Conservation (phyloP, 2,113 vertebrate species). For the Fregata magnificens region DNA sequence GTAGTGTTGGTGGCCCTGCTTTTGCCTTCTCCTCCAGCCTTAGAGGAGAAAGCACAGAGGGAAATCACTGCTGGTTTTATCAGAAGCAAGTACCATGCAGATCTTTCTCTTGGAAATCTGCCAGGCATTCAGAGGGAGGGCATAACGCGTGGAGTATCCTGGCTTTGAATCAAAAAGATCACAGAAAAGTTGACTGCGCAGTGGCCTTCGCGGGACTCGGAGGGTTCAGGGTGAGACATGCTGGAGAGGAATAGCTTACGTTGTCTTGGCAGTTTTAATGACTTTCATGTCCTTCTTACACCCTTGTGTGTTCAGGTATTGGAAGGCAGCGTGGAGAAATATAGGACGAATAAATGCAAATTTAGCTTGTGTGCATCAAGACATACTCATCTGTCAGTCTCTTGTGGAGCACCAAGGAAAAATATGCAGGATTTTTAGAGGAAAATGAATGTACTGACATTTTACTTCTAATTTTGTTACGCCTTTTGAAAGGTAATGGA, state of each 20-base stretch:
- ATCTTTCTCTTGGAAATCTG: slow-evolving; percentile 2
- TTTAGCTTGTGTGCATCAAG: background rate
- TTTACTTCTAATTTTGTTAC: background rate
- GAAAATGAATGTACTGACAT: background rate
- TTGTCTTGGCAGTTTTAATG: background rate
- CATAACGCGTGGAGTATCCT: background rate
- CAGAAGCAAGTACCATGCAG: background rate
- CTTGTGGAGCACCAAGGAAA: background rate
- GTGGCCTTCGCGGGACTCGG: background rate
- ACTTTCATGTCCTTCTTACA: background rate
- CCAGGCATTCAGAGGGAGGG: background rate
- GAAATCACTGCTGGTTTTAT: background rate
- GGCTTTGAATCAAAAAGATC: slow-evolving; percentile 9
- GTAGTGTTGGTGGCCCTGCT: background rate
- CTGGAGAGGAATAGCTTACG: background rate
- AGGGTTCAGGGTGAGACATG: background rate
- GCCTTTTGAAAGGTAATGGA: background rate
- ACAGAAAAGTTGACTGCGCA: background rate
- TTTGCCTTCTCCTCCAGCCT: background rate
- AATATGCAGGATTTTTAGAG: background rate
- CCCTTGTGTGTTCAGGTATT: background rate
- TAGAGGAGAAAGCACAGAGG: background rate
- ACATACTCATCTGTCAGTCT: background rate
- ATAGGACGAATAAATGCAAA: background rate
- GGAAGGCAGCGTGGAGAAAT: background rate